Evolutionary conservation across 2,113 vertebrate species (phyloP).

Genomic region (Athene noctua): DNA sequence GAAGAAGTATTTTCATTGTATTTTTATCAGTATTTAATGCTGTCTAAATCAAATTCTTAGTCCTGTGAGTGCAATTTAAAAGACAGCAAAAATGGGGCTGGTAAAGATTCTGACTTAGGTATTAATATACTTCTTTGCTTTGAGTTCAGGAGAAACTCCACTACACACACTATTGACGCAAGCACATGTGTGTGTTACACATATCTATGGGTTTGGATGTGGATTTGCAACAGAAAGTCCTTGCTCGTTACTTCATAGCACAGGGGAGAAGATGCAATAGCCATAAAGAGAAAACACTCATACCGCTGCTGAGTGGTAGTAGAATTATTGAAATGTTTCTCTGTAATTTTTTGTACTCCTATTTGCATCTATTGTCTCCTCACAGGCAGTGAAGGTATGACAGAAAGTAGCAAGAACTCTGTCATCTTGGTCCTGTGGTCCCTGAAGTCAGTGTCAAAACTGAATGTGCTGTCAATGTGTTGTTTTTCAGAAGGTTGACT

Average conservation of each 20-base stretch:
- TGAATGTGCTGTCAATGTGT: background rate
- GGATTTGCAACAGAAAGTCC: background rate
- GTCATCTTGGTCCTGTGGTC: background rate
- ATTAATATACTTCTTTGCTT: background rate
- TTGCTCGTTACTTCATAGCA: background rate
- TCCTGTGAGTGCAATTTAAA: background rate
- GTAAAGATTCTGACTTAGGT: background rate
- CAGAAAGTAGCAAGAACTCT: background rate
- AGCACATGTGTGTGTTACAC: accelerated
- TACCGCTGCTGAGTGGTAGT: background rate
- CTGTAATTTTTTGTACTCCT: background rate
- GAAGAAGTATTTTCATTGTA: background rate
- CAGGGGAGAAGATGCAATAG: background rate
- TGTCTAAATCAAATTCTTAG: background rate
- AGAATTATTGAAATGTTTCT: background rate
- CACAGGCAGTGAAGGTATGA: background rate
- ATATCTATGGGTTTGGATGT: background rate
- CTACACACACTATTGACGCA: background rate
- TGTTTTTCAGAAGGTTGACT: background rate
- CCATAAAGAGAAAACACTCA: background rate
- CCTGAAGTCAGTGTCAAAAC: background rate
- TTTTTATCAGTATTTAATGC: background rate
- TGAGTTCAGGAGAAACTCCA: background rate
- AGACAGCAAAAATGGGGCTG: background rate
- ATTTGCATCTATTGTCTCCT: background rate